Base-by-base conservation (phyloP, 2,113 vertebrate genomes). In the Oxygymnocypris stewartii region DNA sequence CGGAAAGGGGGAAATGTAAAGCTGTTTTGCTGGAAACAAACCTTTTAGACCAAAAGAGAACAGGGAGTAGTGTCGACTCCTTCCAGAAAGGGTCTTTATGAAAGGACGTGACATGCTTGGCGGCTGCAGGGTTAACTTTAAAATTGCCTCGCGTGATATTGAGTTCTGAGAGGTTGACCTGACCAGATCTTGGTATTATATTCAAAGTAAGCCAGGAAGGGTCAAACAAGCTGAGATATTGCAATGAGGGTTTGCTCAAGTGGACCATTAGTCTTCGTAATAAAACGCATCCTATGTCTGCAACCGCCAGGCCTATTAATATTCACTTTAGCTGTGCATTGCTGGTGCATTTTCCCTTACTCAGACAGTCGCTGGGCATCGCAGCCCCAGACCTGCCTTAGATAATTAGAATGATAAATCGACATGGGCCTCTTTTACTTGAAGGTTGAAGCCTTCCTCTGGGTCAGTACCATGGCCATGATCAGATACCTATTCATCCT, bases 391-490 rank as follows among this genome's bases (percentile, higher is more conserved):
- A 90, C 91, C 90, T 92, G 91, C 92, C 91, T 91, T 86, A 85
- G 65, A 90, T 93, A 94, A 94, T 94, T 93, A 93, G 88, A 91
- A 90, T 93, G 91, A 94, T 93, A 93, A 94, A 94, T 92, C 90
- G 91, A 86, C 88, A 73, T 69, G 85, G 57, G 88, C 74, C 84
- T 35, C 76, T 86, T 44, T 85, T 57, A 31, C 82, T 79, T 79
- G 51, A 88, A 85, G 67, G 76, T 63, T 65, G 23, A 84, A 79
- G 51, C 79, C 84, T 87, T 84, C 79, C 79, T 88, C 11, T 14
- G 37, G 59, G 79, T 88, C 80, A 76, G 91, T 88, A 86, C 59
- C 54, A 85, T 51, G 65, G 42, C 44, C 65, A 61, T 79, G 78
- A 84, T 73, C 85, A 84, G 75, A 88, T 69, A 79, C 71, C 51